phyloP scores from a whole-genome alignment of 1,140 invertebrate genomes.

The Diprion similis region DNA sequence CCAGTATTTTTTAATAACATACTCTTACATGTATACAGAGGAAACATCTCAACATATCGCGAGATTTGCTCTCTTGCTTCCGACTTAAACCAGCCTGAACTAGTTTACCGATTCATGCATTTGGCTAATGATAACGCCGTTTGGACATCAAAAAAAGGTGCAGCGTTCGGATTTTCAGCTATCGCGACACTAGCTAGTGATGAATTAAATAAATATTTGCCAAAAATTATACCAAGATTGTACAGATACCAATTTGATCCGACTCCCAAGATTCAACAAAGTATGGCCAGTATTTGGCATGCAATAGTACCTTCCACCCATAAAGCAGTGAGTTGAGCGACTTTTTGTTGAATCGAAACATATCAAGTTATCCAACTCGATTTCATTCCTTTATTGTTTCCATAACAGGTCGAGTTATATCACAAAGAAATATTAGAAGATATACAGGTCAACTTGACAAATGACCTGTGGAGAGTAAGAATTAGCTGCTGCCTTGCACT shows the following conservation, averaged over 20 bases:
- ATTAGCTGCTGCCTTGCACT: slow-evolving; percentile 91
- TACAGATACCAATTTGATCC: slow-evolving; percentile 93
- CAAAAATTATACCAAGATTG: slow-evolving; percentile 86
- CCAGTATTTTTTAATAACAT: slow-evolving; percentile 3
- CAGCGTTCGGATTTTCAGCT: slow-evolving; percentile 89
- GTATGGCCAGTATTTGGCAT: slow-evolving; percentile 92
- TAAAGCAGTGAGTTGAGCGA: slow-evolving; percentile 72
- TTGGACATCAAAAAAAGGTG: slow-evolving; percentile 93
- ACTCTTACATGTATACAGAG: slow-evolving; percentile 61
- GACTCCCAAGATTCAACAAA: slow-evolving; percentile 86
- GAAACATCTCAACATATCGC: slow-evolving; percentile 89
- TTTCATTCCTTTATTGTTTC: slow-evolving; percentile 20
- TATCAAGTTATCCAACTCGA: slow-evolving; percentile 15
- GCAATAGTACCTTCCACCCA: slow-evolving; percentile 85
- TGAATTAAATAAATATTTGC: slow-evolving; percentile 81
- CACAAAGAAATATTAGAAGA: slow-evolving; percentile 87
- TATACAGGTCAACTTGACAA: slow-evolving; percentile 80
- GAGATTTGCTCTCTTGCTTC: slow-evolving; percentile 92
- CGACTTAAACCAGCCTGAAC: slow-evolving; percentile 92
- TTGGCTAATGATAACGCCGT: slow-evolving; percentile 92
- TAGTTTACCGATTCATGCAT: slow-evolving; percentile 95
- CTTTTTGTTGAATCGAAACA: neutral
- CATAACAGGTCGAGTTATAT: slow-evolving; percentile 79
- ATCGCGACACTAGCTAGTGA: slow-evolving; percentile 82
- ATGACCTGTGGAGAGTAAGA: slow-evolving; percentile 85